Percentiles rank a stretch among this genome's conserved stretches.
Conservation (phyloP, 2,888 invertebrate species). For the Merodon equestris region DNA sequence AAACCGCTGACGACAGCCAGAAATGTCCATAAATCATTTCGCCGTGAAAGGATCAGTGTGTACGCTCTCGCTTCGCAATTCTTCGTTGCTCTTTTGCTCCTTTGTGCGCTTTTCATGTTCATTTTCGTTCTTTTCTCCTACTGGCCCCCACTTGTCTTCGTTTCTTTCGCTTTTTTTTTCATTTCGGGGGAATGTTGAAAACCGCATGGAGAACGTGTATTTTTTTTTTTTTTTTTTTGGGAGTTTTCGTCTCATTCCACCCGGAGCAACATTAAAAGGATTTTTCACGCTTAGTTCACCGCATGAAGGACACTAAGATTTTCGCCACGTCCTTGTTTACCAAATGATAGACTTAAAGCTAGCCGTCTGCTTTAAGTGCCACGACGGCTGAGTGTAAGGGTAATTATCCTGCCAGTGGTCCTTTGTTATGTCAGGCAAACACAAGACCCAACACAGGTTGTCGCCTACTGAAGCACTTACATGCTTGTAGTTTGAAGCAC, state of each 20-base stretch:
- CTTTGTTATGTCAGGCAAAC: conserved; percentile 9
- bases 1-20: conserved; percentile 33
- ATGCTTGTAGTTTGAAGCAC: too few relatives aligned
- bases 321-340: background rate
- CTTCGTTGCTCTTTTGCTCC: background rate
- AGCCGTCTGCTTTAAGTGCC: conserved; percentile 15
- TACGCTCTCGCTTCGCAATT: too few relatives aligned
- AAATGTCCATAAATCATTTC: conserved; percentile 47
- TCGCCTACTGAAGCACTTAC: background rate
- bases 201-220: conserved; percentile 16
- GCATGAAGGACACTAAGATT: conserved; percentile 18
- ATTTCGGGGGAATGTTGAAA: background rate
- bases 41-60: conserved; percentile 20
- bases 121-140: background rate
- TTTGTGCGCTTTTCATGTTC: conserved; percentile 18
- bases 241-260: background rate
- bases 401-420: conserved; percentile 19
- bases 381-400: background rate
- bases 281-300: conserved; percentile 39
- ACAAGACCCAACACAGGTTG: background rate
- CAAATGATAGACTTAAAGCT: conserved; percentile 20
- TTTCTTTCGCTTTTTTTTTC: conserved; percentile 10
- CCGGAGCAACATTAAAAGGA: conserved; percentile 19
- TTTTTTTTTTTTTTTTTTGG: too few relatives aligned
- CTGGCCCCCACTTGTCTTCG: background rate